These are phyloP conservation scores for Trichopoda pennipes DNA, from an alignment of 2,888 invertebrate species.

Conservation along the genomic window DNA sequence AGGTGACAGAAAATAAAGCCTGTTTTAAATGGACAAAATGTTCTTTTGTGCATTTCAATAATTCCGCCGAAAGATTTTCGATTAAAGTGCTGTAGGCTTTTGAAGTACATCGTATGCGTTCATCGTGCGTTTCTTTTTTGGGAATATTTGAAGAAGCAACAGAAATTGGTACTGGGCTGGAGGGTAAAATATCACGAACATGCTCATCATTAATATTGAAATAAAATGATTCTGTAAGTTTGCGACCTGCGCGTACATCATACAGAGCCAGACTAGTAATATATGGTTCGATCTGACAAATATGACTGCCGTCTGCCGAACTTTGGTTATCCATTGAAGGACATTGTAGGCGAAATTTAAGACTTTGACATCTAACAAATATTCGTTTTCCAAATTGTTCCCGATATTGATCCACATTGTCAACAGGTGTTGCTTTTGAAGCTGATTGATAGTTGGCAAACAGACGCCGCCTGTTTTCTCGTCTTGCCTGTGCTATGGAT, in stretches of 20 bases:
- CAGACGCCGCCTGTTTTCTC: conserved; percentile 89
- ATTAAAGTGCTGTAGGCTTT: conserved; percentile 80
- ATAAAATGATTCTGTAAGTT: conserved; percentile 96
- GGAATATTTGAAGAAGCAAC: conserved; percentile 75
- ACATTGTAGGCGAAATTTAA: conserved; percentile 90
- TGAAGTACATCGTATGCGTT: conserved; percentile 74
- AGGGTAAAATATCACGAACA: conserved; percentile 84
- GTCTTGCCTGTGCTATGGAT: conserved; percentile 90
- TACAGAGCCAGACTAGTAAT: conserved; percentile 93
- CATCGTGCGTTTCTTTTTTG: conserved; percentile 68
- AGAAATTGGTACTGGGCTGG: conserved; percentile 74
- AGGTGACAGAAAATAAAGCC: conserved; percentile 93
- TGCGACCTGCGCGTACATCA: conserved; percentile 92
- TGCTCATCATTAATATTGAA: conserved; percentile 91
- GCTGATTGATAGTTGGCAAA: conserved; percentile 86
- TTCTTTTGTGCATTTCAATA: conserved; percentile 84
- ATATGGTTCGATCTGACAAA: conserved; percentile 93
- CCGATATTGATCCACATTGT: conserved; percentile 88
- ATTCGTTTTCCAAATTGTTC: conserved; percentile 94
- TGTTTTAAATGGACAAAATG: conserved; percentile 81
- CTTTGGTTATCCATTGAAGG: conserved; percentile 84
- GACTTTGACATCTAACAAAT: conserved; percentile 90
- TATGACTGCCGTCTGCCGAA: conserved; percentile 83
- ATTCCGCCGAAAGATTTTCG: conserved; percentile 87
- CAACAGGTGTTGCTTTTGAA: conserved; percentile 80